Evolutionary conservation across 2,888 invertebrate genomes (phyloP).

Genomic region (Smittia aterrima): DNA sequence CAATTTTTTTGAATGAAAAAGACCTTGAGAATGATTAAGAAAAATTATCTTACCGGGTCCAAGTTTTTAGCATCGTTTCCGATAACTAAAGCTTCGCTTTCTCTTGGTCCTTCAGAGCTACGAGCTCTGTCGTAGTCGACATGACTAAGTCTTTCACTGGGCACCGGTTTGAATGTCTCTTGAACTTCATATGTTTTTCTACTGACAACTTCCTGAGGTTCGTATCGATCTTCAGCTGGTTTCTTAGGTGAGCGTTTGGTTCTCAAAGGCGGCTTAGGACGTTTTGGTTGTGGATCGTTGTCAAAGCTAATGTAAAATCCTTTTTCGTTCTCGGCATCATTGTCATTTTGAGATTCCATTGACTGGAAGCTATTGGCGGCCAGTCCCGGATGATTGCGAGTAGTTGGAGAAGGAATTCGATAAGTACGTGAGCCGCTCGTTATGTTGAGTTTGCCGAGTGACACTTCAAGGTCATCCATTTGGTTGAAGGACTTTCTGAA

Average conservation of each 20-base stretch:
- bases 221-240: constrained; percentile 48
- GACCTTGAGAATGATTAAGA: background rate
- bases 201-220: constrained; percentile 11
- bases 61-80: constrained; percentile 65
- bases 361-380: constrained; percentile 70
- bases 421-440: constrained; percentile 86
- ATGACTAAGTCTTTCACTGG: constrained; percentile 34
- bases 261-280: constrained; percentile 84
- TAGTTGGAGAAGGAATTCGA: constrained; percentile 82
- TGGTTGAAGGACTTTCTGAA: constrained; percentile 45
- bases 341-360: constrained; percentile 51
- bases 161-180: constrained; percentile 42
- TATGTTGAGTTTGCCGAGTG: constrained; percentile 75
- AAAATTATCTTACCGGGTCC: constrained; percentile 61
- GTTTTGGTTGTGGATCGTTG: constrained; percentile 73
- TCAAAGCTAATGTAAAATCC: constrained; percentile 94
- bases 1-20: constrained; percentile 3
- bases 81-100: constrained; percentile 60
- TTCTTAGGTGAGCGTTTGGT: constrained; percentile 77
- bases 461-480: constrained; percentile 60
- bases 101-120: constrained; percentile 49
- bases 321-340: constrained; percentile 63
- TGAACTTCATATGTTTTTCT: constrained; percentile 23
- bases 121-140: constrained; percentile 34
- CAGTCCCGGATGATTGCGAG: constrained; percentile 60